Conservation (phyloP, 2,888 invertebrate species). For the Villa cingulata region DNA sequence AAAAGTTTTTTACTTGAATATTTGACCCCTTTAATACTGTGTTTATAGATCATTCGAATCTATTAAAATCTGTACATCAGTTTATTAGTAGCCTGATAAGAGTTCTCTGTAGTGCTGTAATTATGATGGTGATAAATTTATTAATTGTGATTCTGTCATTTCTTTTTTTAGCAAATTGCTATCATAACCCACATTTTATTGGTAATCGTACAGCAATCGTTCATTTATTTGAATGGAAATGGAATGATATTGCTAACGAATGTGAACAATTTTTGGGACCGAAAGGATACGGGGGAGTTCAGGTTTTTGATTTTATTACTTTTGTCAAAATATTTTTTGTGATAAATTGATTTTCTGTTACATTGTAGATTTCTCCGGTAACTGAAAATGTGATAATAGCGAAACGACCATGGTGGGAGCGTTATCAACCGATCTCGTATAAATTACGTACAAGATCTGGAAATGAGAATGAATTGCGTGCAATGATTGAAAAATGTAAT, state of each 20-base stretch:
- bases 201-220: slow-evolving; percentile 40
- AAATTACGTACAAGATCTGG: slow-evolving; percentile 62
- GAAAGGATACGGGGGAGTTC: slow-evolving; percentile 48
- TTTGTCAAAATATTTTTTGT: no score
- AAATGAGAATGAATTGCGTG: slow-evolving; percentile 51
- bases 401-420: slow-evolving; percentile 73
- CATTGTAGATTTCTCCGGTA: slow-evolving; percentile 48
- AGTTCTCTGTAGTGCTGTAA: no score
- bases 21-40: no score
- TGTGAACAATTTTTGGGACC: slow-evolving; percentile 55
- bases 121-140: no score
- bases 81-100: no score
- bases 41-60: no score
- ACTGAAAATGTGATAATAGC: slow-evolving; percentile 53
- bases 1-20: no score
- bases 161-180: no score
- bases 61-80: no score
- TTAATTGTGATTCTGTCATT: no score
- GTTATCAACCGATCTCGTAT: slow-evolving; percentile 81
- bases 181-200: slow-evolving; percentile 41
- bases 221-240: slow-evolving; percentile 59
- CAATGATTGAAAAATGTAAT: slow-evolving; percentile 71
- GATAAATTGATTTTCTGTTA: no score
- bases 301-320: slow-evolving; percentile 23
- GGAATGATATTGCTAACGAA: slow-evolving; percentile 54